Percentiles rank a stretch among this genome's conserved stretches.
Evolutionary conservation across 2,888 invertebrate genomes (phyloP).

Genomic region (Marasmarcha lunaedactyla): DNA sequence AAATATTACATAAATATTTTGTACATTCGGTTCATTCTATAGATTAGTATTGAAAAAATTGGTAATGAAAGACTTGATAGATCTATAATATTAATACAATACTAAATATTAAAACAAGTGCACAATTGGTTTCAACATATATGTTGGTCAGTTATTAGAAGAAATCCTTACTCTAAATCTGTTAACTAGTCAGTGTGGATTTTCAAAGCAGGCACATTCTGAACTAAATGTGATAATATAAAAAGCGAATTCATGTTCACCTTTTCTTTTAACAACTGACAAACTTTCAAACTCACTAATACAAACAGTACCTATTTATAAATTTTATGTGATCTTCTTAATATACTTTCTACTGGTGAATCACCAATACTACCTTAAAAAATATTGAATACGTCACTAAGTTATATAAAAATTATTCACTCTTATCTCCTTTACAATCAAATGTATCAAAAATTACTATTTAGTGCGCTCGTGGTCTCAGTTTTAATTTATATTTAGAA

Average conservation of each 20-base stretch:
- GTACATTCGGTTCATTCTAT: no score
- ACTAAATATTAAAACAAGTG: slow-evolving; percentile 1
- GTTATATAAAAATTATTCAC: slow-evolving; percentile 1
- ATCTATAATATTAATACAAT: background rate
- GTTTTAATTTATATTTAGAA: slow-evolving; percentile 1
- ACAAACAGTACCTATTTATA: background rate
- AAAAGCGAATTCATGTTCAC: background rate
- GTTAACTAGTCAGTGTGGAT: background rate
- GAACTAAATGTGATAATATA: background rate
- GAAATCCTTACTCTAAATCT: background rate
- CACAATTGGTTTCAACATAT: background rate
- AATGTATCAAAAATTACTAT: background rate
- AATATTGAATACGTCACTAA: background rate
- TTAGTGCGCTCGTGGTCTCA: background rate
- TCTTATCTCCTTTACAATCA: no score
- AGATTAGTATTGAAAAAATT: background rate
- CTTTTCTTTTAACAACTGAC: background rate
- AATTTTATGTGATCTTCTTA: background rate
- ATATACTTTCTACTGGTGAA: background rate
- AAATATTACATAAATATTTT: no score
- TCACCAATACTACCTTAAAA: background rate
- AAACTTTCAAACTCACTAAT: background rate
- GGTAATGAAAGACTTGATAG: background rate
- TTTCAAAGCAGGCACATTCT: background rate
- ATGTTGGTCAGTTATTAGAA: slow-evolving; percentile 1